Evolutionary conservation across 2,888 invertebrate genomes (phyloP).

Genomic region (Cybosia mesomella): DNA sequence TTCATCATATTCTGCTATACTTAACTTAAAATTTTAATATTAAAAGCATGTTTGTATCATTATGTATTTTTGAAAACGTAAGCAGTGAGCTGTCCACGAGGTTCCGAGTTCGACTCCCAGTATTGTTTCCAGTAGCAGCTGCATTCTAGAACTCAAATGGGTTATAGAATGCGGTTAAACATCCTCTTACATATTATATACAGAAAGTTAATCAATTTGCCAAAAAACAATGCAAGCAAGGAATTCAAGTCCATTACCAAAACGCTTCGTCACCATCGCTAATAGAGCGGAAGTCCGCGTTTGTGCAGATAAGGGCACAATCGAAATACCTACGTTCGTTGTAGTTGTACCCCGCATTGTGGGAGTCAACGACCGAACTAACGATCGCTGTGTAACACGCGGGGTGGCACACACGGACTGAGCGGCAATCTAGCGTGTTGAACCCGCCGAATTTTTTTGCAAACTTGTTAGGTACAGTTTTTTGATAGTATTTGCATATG

Average conservation of each 20-base stretch:
- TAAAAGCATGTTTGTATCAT: too few species aligned
- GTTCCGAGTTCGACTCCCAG: too few species aligned
- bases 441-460: slow-evolving; percentile 11
- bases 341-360: slow-evolving; percentile 52
- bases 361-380: slow-evolving; percentile 68
- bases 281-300: slow-evolving; percentile 51
- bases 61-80: too few species aligned
- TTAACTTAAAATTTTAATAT: neutral
- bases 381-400: slow-evolving; percentile 59
- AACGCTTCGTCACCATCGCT: slow-evolving; percentile 51
- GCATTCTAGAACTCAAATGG: too few species aligned
- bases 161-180: neutral
- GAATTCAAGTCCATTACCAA: slow-evolving; percentile 50
- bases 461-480: neutral
- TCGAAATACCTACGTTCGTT: slow-evolving; percentile 62
- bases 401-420: slow-evolving; percentile 23
- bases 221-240: slow-evolving; percentile 26
- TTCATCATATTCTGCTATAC: neutral
- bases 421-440: slow-evolving; percentile 16
- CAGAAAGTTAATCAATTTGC: neutral
- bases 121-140: too few species aligned
- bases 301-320: slow-evolving; percentile 61
- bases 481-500: neutral
- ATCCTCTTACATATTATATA: neutral
- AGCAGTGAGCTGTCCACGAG: too few species aligned